phyloP scores from a whole-genome alignment of 2,888 invertebrate species.

The Drosophila mercatorum region DNA sequence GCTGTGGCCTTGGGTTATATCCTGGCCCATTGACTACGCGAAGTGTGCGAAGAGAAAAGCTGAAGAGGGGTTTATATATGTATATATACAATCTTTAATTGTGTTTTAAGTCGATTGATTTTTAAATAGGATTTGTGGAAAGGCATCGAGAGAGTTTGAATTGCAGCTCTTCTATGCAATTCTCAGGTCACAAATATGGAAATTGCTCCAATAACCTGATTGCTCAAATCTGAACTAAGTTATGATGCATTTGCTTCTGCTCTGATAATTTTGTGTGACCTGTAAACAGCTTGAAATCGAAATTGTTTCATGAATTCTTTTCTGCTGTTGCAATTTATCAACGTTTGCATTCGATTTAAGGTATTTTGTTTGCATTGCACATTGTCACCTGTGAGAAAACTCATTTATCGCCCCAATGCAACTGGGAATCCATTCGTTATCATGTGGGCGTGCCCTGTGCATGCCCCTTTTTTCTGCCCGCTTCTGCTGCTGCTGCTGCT shows the following conservation, averaged over 20 bases:
- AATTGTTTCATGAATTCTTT: conserved; percentile 24
- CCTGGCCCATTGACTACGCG: conserved; percentile 30
- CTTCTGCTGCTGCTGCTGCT: background rate
- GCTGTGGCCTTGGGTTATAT: conserved; percentile 45
- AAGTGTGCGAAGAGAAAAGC: conserved; percentile 17
- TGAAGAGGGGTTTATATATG: background rate
- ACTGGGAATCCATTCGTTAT: conserved; percentile 47
- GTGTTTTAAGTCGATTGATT: background rate
- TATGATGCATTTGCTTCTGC: background rate
- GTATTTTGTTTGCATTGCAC: conserved; percentile 46
- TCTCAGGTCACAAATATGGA: background rate
- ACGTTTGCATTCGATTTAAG: conserved; percentile 45
- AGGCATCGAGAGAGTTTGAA: background rate
- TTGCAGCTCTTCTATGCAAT: background rate
- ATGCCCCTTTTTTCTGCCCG: background rate
- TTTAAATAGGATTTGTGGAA: background rate
- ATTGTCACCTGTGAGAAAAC: conserved; percentile 49
- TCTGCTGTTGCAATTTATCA: conserved; percentile 16
- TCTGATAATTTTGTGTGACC: background rate
- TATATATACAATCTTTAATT: background rate
- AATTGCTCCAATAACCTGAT: conserved; percentile 11
- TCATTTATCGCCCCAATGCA: conserved; percentile 59
- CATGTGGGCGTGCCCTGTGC: conserved; percentile 1
- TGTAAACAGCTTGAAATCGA: conserved; percentile 26
- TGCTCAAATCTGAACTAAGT: conserved; percentile 15